Base-by-base conservation (phyloP, 2,888 invertebrate species). In the Eupithecia subfuscata region DNA sequence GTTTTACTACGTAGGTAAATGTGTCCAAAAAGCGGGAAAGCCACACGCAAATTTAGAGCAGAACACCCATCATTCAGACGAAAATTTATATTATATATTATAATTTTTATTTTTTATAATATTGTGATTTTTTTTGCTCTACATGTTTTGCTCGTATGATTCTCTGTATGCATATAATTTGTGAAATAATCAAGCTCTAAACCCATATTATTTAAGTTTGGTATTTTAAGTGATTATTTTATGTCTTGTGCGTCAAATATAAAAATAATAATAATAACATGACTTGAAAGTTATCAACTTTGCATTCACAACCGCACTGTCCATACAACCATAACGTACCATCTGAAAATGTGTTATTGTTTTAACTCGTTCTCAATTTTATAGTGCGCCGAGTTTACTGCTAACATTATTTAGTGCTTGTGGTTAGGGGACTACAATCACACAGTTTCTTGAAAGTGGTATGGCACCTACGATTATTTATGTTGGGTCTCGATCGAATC, bases 261-360 rank as follows among this genome's bases (percentile, higher is more conserved):
- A n/a, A n/a, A n/a, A n/a, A n/a, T n/a, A n/a, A n/a, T n/a, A n/a
- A n/a, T n/a, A n/a, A n/a, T n/a, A n/a, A 22, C 22, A 67, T 43
- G 43, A 68, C 68, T 43, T 43, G 40, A 71, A 69, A 73, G 22
- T 63, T 69, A 69, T 69, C 30, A 70, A 56, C 70, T 67, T 64
- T 18, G 71, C 70, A 68, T 71, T 65, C 69, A 2, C 37, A 71
- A 73, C 71, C 71, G 34, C 65, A 71, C 37, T 63, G 67, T 69
- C 69, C 69, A 56, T 79, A 79, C 75, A 79, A 83, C 82, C 78
- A 71, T 78, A 70, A 71, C 48, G 37, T 56, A 56, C 22, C 79
- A 82, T 78, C 73, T 71, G 71, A 85, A 87, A 87, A 86, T 87
- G 85, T 90, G 90, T 91, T 91, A 92, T 92, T 92, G 91, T 93